Conservation (phyloP, 2,113 vertebrate genomes). For the Ictalurus furcatus region DNA sequence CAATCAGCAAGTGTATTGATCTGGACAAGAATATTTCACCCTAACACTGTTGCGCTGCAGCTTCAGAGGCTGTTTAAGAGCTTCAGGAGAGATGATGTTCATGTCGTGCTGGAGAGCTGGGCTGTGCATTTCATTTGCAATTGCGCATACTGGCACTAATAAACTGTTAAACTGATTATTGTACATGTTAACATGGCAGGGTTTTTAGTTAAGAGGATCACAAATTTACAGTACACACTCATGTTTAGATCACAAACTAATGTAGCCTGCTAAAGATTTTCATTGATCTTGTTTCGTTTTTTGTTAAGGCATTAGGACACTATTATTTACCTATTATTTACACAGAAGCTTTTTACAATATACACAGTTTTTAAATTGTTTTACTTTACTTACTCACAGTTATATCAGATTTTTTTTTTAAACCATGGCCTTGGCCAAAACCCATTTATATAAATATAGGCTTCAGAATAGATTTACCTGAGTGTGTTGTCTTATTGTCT, state of each 20-base stretch:
- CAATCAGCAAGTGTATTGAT: constrained; percentile 42
- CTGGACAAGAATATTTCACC: constrained; percentile 39
- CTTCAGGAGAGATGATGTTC: constrained; percentile 15
- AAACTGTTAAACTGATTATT: constrained; percentile 8
- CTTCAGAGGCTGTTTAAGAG: constrained; percentile 21
- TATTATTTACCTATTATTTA: neutral
- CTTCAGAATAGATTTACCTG: neutral
- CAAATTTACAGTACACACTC: neutral
- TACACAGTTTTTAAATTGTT: neutral
- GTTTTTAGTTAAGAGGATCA: neutral
- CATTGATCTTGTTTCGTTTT: neutral
- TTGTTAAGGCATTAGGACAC: neutral
- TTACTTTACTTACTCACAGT: neutral
- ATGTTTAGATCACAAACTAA: neutral
- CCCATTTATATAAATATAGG: neutral
- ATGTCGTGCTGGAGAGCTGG: neutral
- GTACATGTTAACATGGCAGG: neutral
- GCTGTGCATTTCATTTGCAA: constrained; percentile 9
- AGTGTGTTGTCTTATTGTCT: neutral
- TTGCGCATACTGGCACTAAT: neutral
- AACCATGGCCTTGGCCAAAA: neutral
- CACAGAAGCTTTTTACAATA: neutral
- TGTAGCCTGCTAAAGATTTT: neutral
- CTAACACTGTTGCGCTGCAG: constrained; percentile 39
- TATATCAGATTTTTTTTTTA: neutral